Evolutionary conservation across 1,140 invertebrate species (phyloP), one percentile per base, ranked within the genome.

Genomic region (Solenopsis fugax): DNA sequence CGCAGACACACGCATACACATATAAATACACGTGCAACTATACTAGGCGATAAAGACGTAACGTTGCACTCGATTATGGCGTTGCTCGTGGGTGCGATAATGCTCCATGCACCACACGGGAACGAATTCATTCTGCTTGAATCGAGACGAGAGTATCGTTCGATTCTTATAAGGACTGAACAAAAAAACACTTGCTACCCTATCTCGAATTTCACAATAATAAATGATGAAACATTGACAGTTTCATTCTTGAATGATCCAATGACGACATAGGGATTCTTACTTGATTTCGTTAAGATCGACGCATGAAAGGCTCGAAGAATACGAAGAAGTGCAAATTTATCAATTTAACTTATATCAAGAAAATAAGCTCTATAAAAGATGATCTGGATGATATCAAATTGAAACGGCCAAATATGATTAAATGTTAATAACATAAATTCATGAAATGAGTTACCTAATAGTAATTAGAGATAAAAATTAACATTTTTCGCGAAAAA

Each of bases 1-100:
- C 34, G n/a, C 37, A 37, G 24, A 50, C 24, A n/a, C 41, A 16
- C 12, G 41, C 24, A 52, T 21, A 18, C 18, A 12, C 4, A 12
- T 45, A 65, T 29, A n/a, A 18, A 9, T 56, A 60, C n/a, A 24
- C 7, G 29, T 24, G 0, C 41, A 13, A 29, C 18, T 37, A 34
- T 34, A 48, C 13, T 29, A 45, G 18, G 29, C 50, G 73, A 88
- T 88, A 87, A 88, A 88, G 73, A 88, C 56, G 50, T 87, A 87
- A 88, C 67, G 65, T 50, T 50, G 73, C 73, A 18, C 21, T 56
- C 87, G 85, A 80, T 88, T 88, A 87, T 72, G 75, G 87, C 10
- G 29, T 65, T 87, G 73, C 75, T 88, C 87, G 87, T 88, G 75
- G 85, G 85, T 88, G 85, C 65, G 85, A 87, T 87, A 80, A 88